Conservation (phyloP, 2,888 invertebrate genomes). For the Cosmia pyralina region DNA sequence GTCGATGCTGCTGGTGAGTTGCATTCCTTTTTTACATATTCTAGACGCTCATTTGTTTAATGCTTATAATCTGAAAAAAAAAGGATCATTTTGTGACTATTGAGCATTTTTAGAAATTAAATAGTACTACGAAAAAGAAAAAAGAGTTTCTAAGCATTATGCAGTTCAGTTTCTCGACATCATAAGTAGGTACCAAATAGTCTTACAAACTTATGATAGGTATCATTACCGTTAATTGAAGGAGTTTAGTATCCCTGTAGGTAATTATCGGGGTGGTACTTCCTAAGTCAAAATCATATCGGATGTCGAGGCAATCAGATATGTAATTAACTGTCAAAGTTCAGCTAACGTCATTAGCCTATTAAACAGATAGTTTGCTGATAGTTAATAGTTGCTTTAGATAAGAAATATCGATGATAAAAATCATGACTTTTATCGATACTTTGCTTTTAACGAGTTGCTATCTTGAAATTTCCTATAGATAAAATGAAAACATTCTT, state of each 20-base stretch:
- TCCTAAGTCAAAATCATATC: conserved; percentile 49
- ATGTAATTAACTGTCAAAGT: conserved; percentile 55
- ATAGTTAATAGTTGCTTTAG: conserved; percentile 5
- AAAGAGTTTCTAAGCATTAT: background rate
- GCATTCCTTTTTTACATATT: conserved; percentile 52
- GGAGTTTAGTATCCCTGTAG: conserved; percentile 32
- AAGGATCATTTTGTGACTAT: background rate
- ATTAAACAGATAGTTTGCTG: conserved; percentile 11
- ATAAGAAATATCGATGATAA: conserved; percentile 10
- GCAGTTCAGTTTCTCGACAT: background rate
- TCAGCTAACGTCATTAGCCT: conserved; percentile 34
- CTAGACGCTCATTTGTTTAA: conserved; percentile 72
- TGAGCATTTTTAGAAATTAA: too few species aligned
- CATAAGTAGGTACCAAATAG: background rate
- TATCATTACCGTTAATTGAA: conserved; percentile 41
- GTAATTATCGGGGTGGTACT: conserved; percentile 41
- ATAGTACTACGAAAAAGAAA: too few species aligned
- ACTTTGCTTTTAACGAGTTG: conserved; percentile 7
- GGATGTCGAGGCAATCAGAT: conserved; percentile 52
- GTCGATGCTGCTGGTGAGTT: conserved; percentile 87
- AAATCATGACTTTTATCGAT: conserved; percentile 22
- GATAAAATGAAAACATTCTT: background rate
- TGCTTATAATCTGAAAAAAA: background rate
- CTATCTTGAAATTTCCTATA: conserved; percentile 27
- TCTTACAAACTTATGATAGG: background rate